Percentiles rank a stretch among this genome's conserved stretches.
These are phyloP conservation scores for Hedychridium roseum DNA, from an alignment of 2,888 invertebrate species.

Conservation along the genomic window DNA sequence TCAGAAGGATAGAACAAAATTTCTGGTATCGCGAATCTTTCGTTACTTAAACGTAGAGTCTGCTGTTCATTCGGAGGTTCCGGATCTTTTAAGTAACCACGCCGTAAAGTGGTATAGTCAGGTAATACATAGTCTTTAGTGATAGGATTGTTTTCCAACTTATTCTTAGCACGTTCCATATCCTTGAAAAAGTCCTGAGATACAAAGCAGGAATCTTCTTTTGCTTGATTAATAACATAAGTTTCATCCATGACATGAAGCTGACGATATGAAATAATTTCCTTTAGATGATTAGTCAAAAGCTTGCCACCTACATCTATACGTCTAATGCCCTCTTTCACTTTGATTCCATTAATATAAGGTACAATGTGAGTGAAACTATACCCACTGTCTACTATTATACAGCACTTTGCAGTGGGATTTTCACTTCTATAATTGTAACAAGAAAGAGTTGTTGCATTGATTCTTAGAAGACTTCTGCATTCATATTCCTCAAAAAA, in stretches of 20 bases:
- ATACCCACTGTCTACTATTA: conserved; percentile 93
- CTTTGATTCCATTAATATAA: conserved; percentile 75
- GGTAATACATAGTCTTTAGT: conserved; percentile 93
- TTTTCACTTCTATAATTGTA: conserved; percentile 72
- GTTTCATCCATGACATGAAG: conserved; percentile 99
- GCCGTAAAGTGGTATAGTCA: conserved; percentile 88
- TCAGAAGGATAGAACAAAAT: conserved; percentile 94
- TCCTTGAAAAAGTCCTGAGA: conserved; percentile 84
- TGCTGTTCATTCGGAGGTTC: conserved; percentile 71
- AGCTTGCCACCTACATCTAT: conserved; percentile 97
- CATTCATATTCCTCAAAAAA: conserved; percentile 98
- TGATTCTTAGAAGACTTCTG: conserved; percentile 79
- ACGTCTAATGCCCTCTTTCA: conserved; percentile 76
- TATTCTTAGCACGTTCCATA: conserved; percentile 73
- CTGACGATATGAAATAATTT: conserved; percentile 94
- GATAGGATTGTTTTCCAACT: conserved; percentile 74
- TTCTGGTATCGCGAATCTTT: conserved; percentile 94
- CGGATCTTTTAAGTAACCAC: conserved; percentile 75
- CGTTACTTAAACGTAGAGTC: conserved; percentile 87
- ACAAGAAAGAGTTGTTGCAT: conserved; percentile 82
- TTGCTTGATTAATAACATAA: conserved; percentile 97
- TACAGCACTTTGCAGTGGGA: conserved; percentile 69
- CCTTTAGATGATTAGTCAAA: conserved; percentile 96
- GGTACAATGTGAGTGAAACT: conserved; percentile 96
- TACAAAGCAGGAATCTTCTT: conserved; percentile 97